Percentiles rank a stretch among this genome's conserved stretches.
These are phyloP conservation scores for Hyppa rectilinea DNA, from an alignment of 2,888 invertebrate genomes.

Conservation along the genomic window DNA sequence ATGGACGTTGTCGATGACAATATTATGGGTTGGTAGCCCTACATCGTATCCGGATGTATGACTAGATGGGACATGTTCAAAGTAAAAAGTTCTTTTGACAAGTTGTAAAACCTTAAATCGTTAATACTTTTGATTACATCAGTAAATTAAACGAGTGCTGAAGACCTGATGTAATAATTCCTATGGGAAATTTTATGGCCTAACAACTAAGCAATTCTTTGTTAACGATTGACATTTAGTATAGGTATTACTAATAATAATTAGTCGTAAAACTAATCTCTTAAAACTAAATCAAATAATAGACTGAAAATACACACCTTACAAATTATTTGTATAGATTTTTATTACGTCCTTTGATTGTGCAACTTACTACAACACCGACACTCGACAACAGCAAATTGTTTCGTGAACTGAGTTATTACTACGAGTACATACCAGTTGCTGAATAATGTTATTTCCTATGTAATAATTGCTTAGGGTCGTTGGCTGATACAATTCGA, in stretches of 20 bases:
- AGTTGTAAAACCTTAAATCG: not conserved
- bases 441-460: slow-evolving; percentile 53
- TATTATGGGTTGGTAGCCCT: slow-evolving; percentile 63
- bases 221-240: not conserved
- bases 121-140: not conserved
- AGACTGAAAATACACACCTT: slow-evolving; percentile 38
- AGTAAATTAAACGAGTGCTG: not conserved
- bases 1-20: slow-evolving; percentile 66
- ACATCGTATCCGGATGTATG: slow-evolving; percentile 59
- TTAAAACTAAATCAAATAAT: not conserved
- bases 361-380: slow-evolving; percentile 43
- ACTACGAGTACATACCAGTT: slow-evolving; percentile 28
- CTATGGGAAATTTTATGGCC: not conserved
- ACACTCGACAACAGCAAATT: slow-evolving; percentile 37
- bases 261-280: not conserved
- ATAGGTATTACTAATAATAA: not conserved
- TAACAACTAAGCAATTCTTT: not conserved
- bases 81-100: slow-evolving; percentile 10
- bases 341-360: slow-evolving; percentile 43
- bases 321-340: slow-evolving; percentile 20
- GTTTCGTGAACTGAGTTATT: slow-evolving; percentile 53
- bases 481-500: slow-evolving; percentile 31
- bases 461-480: slow-evolving; percentile 34
- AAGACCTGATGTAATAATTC: not conserved
- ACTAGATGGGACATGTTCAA: slow-evolving; percentile 42